Conservation (phyloP, 2,113 vertebrate species). For the Toxotes chatareus region DNA sequence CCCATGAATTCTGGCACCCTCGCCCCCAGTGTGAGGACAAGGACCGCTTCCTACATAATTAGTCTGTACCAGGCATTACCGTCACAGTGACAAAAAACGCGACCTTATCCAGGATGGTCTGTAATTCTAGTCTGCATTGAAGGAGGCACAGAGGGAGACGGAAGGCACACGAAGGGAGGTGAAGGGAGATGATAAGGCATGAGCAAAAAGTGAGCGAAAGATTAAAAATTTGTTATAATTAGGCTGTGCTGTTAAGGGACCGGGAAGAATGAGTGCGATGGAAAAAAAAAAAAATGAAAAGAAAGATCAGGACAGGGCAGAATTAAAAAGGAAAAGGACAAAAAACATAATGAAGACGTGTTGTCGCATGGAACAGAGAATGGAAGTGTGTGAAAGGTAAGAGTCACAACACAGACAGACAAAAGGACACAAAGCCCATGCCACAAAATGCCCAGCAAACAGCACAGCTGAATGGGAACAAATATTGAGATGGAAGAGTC, state of each 20-base stretch:
- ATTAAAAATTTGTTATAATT: slow-evolving; percentile 74
- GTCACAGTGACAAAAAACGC: slow-evolving; percentile 76
- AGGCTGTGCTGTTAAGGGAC: slow-evolving; percentile 64
- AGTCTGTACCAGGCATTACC: slow-evolving; percentile 73
- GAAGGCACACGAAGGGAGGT: slow-evolving; percentile 36
- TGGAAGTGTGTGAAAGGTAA: slow-evolving; percentile 8
- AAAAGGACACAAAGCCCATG: background rate
- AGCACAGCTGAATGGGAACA: background rate
- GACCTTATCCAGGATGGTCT: slow-evolving; percentile 71
- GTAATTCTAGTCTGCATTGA: slow-evolving; percentile 55
- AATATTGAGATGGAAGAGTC: background rate
- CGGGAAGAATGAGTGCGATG: slow-evolving; percentile 50
- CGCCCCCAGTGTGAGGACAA: slow-evolving; percentile 64
- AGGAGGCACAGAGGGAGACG: slow-evolving; percentile 45
- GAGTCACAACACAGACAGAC: background rate
- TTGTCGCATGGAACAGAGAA: slow-evolving; percentile 23
- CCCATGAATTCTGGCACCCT: slow-evolving; percentile 74
- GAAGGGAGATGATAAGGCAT: slow-evolving; percentile 59
- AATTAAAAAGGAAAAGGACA: slow-evolving; percentile 43
- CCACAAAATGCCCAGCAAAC: slow-evolving; percentile 3
- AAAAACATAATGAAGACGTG: slow-evolving; percentile 38
- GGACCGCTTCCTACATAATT: slow-evolving; percentile 73
- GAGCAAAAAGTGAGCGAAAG: slow-evolving; percentile 67
- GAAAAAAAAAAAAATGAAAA: slow-evolving; percentile 29
- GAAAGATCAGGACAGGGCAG: slow-evolving; percentile 34